phyloP scores from a whole-genome alignment of 2,888 invertebrate species.

The Mayetiola destructor region DNA sequence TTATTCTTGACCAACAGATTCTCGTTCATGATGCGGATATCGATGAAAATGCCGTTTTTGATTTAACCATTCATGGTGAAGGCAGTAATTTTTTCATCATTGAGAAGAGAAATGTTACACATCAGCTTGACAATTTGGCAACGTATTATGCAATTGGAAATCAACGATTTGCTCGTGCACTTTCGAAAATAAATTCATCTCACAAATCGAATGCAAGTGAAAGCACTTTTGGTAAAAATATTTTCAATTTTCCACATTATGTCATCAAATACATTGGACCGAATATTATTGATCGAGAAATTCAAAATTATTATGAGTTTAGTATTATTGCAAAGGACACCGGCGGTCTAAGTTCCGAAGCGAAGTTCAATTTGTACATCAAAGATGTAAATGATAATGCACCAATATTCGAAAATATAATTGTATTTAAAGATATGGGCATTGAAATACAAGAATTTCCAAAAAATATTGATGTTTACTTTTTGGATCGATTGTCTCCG shows the following conservation, averaged over 20 bases:
- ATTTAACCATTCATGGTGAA: constrained; percentile 55
- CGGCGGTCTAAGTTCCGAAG: constrained; percentile 60
- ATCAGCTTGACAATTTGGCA: constrained; percentile 22
- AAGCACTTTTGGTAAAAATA: constrained; percentile 29
- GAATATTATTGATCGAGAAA: constrained; percentile 55
- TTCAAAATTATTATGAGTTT: constrained; percentile 49
- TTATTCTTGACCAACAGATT: constrained; percentile 52
- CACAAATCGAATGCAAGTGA: constrained; percentile 31
- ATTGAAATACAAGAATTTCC: constrained; percentile 48
- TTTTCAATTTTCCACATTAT: constrained; percentile 28
- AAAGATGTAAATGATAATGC: constrained; percentile 72
- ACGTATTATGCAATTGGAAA: constrained; percentile 11
- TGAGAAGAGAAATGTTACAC: constrained; percentile 43
- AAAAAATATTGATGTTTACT: constrained; percentile 39
- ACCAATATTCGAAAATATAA: constrained; percentile 54
- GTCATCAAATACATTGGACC: constrained; percentile 29
- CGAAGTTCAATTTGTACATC: constrained; percentile 52
- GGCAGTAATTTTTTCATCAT: constrained; percentile 53
- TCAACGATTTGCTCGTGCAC: background rate
- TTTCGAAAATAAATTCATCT: constrained; percentile 26
- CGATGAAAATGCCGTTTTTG: constrained; percentile 52
- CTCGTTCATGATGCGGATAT: constrained; percentile 57
- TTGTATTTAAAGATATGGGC: constrained; percentile 51
- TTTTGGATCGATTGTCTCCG: constrained; percentile 27
- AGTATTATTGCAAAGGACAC: constrained; percentile 60